phyloP scores from a whole-genome alignment of 2,888 invertebrate genomes.

The Eilema caniola region DNA sequence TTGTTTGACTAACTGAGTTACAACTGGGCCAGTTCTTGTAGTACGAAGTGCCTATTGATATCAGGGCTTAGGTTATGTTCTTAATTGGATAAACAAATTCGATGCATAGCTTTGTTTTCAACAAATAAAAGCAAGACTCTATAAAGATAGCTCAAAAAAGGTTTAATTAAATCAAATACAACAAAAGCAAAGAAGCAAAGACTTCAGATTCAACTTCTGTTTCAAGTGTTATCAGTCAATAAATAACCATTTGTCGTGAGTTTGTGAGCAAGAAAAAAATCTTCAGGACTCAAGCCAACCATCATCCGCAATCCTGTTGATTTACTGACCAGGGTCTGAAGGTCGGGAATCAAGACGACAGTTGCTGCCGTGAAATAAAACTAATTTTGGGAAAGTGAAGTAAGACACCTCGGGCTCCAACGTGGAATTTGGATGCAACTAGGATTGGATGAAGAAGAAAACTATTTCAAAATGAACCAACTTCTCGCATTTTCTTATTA shows the following conservation, averaged over 20 bases:
- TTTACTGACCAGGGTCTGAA: too few relatives aligned
- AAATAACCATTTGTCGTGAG: not conserved
- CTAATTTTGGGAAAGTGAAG: too few relatives aligned
- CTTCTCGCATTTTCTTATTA: too few relatives aligned
- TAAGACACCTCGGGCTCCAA: too few relatives aligned
- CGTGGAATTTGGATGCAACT: too few relatives aligned
- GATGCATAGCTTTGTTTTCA: not conserved
- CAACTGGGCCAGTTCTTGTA: conserved; percentile 59
- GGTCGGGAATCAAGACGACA: too few relatives aligned
- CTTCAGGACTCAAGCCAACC: too few relatives aligned
- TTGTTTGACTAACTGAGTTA: conserved; percentile 82
- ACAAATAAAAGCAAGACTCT: not conserved
- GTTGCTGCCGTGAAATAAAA: too few relatives aligned
- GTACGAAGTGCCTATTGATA: conserved; percentile 67
- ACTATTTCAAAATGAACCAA: too few relatives aligned
- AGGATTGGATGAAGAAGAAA: too few relatives aligned
- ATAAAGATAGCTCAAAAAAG: not conserved
- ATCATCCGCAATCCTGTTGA: too few relatives aligned
- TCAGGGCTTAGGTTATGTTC: conserved; percentile 34
- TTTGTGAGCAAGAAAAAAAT: not conserved
- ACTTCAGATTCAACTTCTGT: not conserved
- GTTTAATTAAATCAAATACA: not conserved
- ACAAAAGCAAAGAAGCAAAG: not conserved
- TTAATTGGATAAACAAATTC: conserved; percentile 11
- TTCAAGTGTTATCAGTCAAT: not conserved